Evolutionary conservation across 2,113 vertebrate genomes (phyloP).

Genomic region (Uropsilus gracilis): DNA sequence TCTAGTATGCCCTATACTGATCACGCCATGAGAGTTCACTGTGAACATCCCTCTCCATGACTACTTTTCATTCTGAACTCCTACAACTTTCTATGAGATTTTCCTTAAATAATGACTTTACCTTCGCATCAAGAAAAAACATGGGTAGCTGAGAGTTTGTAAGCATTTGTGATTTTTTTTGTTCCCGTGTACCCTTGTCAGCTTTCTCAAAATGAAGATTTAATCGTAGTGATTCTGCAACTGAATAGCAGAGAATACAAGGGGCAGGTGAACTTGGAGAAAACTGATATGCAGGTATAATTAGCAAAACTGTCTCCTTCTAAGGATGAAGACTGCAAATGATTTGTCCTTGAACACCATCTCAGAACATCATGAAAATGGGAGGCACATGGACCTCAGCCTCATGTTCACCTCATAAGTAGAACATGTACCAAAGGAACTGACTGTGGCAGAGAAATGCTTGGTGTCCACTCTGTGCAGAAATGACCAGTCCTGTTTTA

Average conservation of each 20-base stretch:
- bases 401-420: not conserved
- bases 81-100: not conserved
- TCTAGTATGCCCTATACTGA: not conserved
- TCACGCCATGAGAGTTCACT: not conserved
- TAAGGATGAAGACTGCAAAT: not conserved
- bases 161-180: not conserved
- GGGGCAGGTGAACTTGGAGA: not conserved
- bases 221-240: not conserved
- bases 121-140: not conserved
- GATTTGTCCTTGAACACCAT: not conserved
- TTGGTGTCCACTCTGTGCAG: fast-evolving
- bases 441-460: not conserved
- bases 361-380: not conserved
- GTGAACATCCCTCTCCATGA: not conserved
- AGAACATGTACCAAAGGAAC: not conserved
- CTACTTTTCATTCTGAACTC: not conserved
- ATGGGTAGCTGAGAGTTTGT: not conserved
- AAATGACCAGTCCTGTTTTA: not conserved
- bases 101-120: not conserved
- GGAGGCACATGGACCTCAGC: not conserved
- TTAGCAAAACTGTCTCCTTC: not conserved
- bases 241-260: not conserved
- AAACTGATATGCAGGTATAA: not conserved
- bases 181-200: not conserved
- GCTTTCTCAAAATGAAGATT: not conserved